These are phyloP conservation scores for Mongoloraphidia duomilia DNA, from an alignment of 2,888 invertebrate genomes.

Conservation along the genomic window DNA sequence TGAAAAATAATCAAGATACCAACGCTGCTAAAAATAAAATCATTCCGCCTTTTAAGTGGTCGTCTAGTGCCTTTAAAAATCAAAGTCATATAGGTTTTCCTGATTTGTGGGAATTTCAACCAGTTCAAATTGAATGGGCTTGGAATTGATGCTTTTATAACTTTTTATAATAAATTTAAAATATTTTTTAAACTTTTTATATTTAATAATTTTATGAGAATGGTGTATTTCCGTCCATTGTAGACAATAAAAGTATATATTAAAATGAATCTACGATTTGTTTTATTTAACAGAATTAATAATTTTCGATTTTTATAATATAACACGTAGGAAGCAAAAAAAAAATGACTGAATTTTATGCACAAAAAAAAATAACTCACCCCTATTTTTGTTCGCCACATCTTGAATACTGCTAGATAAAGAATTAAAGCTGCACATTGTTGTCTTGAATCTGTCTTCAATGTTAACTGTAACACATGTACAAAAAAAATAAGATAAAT, in stretches of 20 bases:
- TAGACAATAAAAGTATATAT: conserved; percentile 1
- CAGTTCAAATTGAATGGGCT: conserved; percentile 41
- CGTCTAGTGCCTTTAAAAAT: conserved; percentile 45
- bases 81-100: conserved; percentile 57
- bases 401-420: too few species aligned
- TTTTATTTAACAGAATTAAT: too few species aligned
- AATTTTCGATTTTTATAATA: too few species aligned
- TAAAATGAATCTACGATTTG: too few species aligned
- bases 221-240: conserved; percentile 3
- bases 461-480: too few species aligned
- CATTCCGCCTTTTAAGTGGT: conserved; percentile 58
- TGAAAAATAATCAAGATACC: conserved; percentile 11
- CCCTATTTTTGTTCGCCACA: too few species aligned
- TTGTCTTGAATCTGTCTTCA: too few species aligned
- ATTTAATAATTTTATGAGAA: background rate
- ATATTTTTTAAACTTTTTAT: background rate
- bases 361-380: too few species aligned
- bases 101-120: conserved; percentile 55
- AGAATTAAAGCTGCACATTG: too few species aligned
- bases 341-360: too few species aligned
- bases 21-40: conserved; percentile 23
- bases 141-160: conserved; percentile 30
- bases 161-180: background rate
- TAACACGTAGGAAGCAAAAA: too few species aligned
- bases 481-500: too few species aligned